Conservation (phyloP, 2,113 vertebrate genomes). For the Dicrurus megarhynchus region DNA sequence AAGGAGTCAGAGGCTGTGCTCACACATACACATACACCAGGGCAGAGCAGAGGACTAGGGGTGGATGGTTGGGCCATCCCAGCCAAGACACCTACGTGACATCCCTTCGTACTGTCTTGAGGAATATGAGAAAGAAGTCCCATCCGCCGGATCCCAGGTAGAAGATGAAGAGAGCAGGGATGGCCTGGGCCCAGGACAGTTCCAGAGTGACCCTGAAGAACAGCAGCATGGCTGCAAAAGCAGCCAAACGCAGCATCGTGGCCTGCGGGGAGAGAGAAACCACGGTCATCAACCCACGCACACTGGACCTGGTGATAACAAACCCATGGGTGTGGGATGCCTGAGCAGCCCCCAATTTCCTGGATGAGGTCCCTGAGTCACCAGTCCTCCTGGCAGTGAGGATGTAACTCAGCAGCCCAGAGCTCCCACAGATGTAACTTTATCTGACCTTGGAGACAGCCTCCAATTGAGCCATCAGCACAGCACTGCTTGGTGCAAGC, state of each 20-base stretch:
- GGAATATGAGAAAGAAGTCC: slow-evolving; percentile 82
- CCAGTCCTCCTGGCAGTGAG: not conserved
- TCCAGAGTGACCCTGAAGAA: slow-evolving; percentile 81
- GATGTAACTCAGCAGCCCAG: not conserved
- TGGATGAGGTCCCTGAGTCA: not conserved
- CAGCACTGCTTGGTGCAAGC: not conserved
- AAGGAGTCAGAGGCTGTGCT: not conserved
- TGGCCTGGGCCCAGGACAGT: slow-evolving; percentile 86
- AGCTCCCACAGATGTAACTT: not conserved
- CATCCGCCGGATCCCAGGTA: slow-evolving; percentile 91
- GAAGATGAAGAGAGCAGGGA: slow-evolving; percentile 82
- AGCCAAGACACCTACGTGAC: slow-evolving; percentile 80
- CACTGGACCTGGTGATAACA: not conserved
- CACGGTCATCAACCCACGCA: not conserved
- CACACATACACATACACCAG: not conserved
- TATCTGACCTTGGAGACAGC: not conserved
- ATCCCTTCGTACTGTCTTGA: slow-evolving; percentile 87
- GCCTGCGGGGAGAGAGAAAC: slow-evolving; percentile 51
- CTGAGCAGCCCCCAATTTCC: not conserved
- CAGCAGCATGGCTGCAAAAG: slow-evolving; percentile 81
- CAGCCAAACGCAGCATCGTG: slow-evolving; percentile 86
- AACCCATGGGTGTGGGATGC: not conserved
- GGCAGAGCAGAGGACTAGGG: not conserved
- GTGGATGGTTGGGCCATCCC: not conserved
- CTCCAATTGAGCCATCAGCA: not conserved